phyloP scores from a whole-genome alignment of 2,797 vertebrate species.

The Bryconaethiops microstoma region DNA sequence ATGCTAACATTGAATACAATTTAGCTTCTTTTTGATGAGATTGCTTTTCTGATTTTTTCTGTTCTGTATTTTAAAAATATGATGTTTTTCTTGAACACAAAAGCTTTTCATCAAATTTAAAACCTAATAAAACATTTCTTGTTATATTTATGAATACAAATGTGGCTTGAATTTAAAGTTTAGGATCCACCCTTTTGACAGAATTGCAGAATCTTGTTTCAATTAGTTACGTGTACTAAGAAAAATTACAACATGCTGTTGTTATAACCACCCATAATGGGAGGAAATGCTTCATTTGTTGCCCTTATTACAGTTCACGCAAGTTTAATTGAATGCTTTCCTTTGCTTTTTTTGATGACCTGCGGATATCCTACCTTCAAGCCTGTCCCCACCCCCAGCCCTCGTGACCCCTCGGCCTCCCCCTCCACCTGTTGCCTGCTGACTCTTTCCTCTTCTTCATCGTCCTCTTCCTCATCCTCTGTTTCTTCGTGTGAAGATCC shows the following conservation, averaged over 20 bases:
- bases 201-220: not conserved
- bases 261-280: not conserved
- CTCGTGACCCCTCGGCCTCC: conserved; percentile 80
- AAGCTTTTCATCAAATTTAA: not conserved
- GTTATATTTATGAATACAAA: not conserved
- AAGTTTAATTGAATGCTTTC: not conserved
- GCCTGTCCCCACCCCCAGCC: conserved; percentile 65
- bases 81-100: no score
- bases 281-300: not conserved
- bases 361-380: conserved; percentile 46
- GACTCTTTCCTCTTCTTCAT: conserved; percentile 75
- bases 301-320: not conserved
- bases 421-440: conserved; percentile 84
- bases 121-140: not conserved
- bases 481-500: conserved; percentile 86
- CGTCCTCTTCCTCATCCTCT: conserved; percentile 75
- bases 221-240: not conserved
- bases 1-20: not conserved
- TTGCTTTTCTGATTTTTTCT: no score
- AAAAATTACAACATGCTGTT: not conserved
- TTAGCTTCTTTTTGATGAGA: no score
- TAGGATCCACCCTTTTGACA: not conserved
- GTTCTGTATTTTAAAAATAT: no score
- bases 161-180: not conserved
- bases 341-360: conserved; percentile 9